A percentile compares a stretch with the other conserved stretches of the same genome.
phyloP scores from a whole-genome alignment of 2,888 invertebrate genomes.

The Ophonus ardosiacus region DNA sequence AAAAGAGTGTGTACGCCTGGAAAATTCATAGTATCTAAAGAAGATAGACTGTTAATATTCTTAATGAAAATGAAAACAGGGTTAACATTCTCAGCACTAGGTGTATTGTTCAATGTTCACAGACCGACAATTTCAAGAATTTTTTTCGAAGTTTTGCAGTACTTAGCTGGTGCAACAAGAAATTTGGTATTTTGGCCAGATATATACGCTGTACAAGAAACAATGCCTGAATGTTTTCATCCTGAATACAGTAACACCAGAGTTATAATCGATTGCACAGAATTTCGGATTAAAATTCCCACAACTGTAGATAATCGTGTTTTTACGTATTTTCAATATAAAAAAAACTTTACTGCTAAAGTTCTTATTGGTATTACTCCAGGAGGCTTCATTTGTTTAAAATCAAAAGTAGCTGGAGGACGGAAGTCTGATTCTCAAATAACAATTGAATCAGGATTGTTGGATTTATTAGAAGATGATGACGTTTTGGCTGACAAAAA shows the following conservation, averaged over 20 bases:
- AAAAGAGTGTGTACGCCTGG: constrained; percentile 53
- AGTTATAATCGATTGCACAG: constrained; percentile 62
- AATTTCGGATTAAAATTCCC: constrained; percentile 56
- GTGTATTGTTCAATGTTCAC: constrained; percentile 65
- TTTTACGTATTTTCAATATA: constrained; percentile 57
- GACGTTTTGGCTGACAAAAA: constrained; percentile 64
- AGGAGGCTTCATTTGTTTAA: constrained; percentile 65
- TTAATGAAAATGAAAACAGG: constrained; percentile 66
- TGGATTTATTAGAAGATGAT: constrained; percentile 58
- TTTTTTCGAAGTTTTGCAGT: constrained; percentile 62
- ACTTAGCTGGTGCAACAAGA: constrained; percentile 54
- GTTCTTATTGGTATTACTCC: constrained; percentile 66
- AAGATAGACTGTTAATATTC: constrained; percentile 64
- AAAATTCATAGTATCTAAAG: constrained; percentile 48
- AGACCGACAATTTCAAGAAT: constrained; percentile 66
- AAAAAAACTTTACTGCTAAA: constrained; percentile 65
- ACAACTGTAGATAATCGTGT: constrained; percentile 46
- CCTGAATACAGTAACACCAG: constrained; percentile 45
- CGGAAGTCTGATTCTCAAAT: constrained; percentile 64
- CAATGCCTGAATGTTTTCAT: constrained; percentile 56
- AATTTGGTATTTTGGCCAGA: constrained; percentile 62
- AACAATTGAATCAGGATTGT: constrained; percentile 63
- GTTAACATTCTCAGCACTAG: constrained; percentile 64
- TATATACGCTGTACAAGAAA: constrained; percentile 48
- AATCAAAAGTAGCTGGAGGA: constrained; percentile 64